Evolutionary conservation across 2,888 invertebrate genomes (phyloP), one percentile per base, ranked within the genome.

Genomic region (Calameuta pallipes): DNA sequence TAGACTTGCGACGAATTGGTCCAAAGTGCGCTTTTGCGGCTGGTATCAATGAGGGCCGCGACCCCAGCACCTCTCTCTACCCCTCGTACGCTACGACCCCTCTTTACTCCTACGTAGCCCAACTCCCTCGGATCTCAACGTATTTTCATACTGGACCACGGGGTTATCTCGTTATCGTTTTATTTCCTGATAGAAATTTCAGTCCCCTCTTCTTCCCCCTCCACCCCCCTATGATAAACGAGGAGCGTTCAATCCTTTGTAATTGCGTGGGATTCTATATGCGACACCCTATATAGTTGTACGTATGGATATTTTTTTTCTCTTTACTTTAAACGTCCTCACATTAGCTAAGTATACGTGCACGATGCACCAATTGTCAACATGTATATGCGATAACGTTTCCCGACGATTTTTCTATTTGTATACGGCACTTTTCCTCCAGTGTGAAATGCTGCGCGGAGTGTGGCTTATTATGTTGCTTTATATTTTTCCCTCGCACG

Each of bases 1-100:
- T 86, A 85, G 84, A 80, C 85, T 81, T 82, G 82, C 84, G 80
- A 83, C 83, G 85, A 87, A 87, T 86, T 89, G 89, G 90, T 90
- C 89, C 90, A 90, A 90, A 90, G 89, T 90, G 85, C 90, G 86
- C 83, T 86, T 86, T 84, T 81, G 84, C 83, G 82, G 82, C 80
- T 83, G 79, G 83, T 89, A 89, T 89, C 88, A 86, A 88, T 85
- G 85, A 85, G 85, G 89, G 89, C 87, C 87, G 85, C 88, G 89
- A 89, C 89, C 89, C 83, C 84, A 78, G 79, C 68, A 69, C 37
- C 37, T 74, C 76, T 68, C 23, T 35, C 36, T n/a, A 4, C 78
- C 73, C 77, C 78, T 68, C 73, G 71, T 36, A 34, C 69, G 69
- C 69, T 34, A 71, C 30, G 41, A 31, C 71, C 82, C 79, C 77